Conservation (phyloP, 2,888 invertebrate genomes). For the Spilosoma lubricipeda region DNA sequence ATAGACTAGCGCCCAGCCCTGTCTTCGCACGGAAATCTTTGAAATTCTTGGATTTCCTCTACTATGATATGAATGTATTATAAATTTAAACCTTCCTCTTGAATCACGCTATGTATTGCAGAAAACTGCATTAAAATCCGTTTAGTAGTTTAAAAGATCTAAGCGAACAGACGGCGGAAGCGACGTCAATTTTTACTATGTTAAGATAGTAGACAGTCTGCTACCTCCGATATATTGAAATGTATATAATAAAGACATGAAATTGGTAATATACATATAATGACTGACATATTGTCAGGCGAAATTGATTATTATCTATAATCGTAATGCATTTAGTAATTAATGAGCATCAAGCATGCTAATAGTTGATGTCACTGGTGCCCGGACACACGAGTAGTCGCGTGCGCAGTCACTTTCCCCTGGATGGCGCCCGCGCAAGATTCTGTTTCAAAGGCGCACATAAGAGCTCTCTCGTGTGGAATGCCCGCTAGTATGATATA, state of each 20-base stretch:
- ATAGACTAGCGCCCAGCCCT: too few species aligned
- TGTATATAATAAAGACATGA: neutral
- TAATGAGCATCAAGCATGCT: conserved; percentile 53
- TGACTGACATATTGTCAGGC: neutral
- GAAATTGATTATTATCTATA: conserved; percentile 7
- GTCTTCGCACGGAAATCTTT: too few species aligned
- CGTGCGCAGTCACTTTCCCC: conserved; percentile 80
- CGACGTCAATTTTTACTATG: too few species aligned
- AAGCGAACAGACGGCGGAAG: neutral
- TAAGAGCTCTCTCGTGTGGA: conserved; percentile 75
- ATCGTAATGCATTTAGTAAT: neutral
- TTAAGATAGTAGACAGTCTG: neutral
- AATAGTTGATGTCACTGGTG: conserved; percentile 65
- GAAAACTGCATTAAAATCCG: too few species aligned
- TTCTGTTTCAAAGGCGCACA: conserved; percentile 75
- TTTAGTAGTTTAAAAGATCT: too few species aligned
- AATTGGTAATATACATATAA: neutral
- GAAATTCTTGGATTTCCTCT: too few species aligned
- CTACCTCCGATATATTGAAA: neutral
- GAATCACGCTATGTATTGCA: too few species aligned
- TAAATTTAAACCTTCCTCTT: too few species aligned
- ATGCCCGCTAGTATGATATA: conserved; percentile 59
- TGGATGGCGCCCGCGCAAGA: conserved; percentile 61
- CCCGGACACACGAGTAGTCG: conserved; percentile 68
- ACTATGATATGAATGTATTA: too few species aligned